These are phyloP conservation scores for Diadegma fenestrale DNA, from an alignment of 2,888 invertebrate species.

Conservation along the genomic window DNA sequence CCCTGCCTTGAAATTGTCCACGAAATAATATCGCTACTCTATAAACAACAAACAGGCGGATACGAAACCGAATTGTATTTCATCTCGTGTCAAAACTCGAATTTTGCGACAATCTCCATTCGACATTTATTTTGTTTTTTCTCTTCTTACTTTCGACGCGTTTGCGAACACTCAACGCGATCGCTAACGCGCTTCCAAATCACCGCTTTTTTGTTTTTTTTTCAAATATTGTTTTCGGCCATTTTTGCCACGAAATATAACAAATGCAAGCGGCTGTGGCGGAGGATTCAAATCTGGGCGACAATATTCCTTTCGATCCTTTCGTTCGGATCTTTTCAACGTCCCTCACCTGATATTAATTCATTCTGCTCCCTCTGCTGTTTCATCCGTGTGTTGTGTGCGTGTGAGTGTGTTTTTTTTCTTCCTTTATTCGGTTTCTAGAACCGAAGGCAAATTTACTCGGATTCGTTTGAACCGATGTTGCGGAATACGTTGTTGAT, in stretches of 20 bases:
- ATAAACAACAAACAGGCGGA: constrained; percentile 1
- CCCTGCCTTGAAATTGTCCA: background rate
- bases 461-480: background rate
- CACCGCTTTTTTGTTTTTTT: background rate
- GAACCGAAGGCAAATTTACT: background rate
- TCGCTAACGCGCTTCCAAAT: background rate
- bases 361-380: background rate
- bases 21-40: background rate
- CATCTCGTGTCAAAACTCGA: background rate
- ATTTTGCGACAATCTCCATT: constrained; percentile 2
- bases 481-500: background rate
- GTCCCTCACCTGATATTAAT: background rate
- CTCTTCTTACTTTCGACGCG: background rate
- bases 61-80: constrained; percentile 5
- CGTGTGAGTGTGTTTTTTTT: background rate
- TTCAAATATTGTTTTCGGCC: background rate
- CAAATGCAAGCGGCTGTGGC: background rate
- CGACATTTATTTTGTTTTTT: constrained; percentile 5
- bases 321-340: background rate
- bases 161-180: background rate
- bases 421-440: background rate
- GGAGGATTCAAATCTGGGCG: background rate
- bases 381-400: background rate
- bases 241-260: background rate
- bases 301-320: background rate